These are phyloP conservation scores for Elephantulus edwardii DNA, from an alignment of 2,113 vertebrate genomes.

Conservation along the genomic window DNA sequence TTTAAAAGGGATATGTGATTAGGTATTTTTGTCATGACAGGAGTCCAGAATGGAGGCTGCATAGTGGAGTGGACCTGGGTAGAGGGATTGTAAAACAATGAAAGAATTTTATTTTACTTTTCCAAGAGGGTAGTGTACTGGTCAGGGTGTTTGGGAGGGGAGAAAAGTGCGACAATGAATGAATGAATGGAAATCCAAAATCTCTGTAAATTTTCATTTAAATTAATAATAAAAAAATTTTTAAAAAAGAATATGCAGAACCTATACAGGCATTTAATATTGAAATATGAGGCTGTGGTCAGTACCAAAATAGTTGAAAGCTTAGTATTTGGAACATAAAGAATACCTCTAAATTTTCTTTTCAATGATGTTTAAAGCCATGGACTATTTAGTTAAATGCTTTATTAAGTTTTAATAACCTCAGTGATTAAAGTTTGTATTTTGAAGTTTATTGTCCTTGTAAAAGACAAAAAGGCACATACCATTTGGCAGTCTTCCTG, in stretches of 20 bases:
- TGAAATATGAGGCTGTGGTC: background rate
- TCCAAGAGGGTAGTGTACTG: no score
- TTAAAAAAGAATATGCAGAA: constrained; percentile 37
- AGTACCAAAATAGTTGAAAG: constrained; percentile 27
- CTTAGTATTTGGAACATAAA: constrained; percentile 33
- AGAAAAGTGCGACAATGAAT: no score
- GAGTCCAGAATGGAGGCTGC: no score
- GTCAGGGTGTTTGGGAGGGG: no score
- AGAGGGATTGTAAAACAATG: no score
- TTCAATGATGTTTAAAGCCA: constrained; percentile 31
- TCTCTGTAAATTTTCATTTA: no score
- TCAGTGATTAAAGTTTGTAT: constrained; percentile 23
- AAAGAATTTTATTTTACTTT: no score
- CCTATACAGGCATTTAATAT: constrained; percentile 25
- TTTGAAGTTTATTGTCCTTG: constrained; percentile 41
- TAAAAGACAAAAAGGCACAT: constrained; percentile 4
- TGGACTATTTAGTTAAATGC: background rate
- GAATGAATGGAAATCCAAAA: no score
- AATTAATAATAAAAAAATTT: no score
- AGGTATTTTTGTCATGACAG: no score
- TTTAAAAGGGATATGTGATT: no score
- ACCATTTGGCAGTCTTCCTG: background rate
- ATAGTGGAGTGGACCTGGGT: no score
- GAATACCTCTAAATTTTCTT: background rate
- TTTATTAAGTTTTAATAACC: constrained; percentile 6